phyloP scores from a whole-genome alignment of 2,113 vertebrate genomes.

The Alligator mississippiensis region DNA sequence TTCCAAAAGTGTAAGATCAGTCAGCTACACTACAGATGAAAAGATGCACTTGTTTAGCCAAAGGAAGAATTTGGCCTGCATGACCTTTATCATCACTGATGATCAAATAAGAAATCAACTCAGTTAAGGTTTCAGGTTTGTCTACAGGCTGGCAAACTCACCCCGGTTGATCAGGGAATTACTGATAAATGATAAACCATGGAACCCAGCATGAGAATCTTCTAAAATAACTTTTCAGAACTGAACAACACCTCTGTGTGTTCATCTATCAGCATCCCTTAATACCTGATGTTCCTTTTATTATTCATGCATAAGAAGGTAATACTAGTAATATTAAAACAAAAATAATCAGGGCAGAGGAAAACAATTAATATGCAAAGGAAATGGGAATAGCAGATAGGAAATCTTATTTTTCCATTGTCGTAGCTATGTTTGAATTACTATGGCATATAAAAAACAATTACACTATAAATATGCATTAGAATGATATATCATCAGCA shows the following conservation, averaged over 20 bases:
- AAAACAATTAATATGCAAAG: accelerated
- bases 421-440: neutral
- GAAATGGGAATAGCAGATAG: too few relatives aligned
- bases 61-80: neutral
- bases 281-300: accelerated
- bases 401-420: neutral
- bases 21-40: neutral
- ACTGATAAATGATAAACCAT: neutral
- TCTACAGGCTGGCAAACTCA: neutral
- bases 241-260: neutral
- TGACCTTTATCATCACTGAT: neutral
- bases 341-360: neutral
- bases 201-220: accelerated
- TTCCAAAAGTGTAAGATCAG: accelerated
- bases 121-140: neutral
- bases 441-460: neutral
- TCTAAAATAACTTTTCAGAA: neutral
- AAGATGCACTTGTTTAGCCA: accelerated
- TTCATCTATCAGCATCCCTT: neutral
- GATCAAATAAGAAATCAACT: neutral
- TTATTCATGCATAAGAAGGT: neutral
- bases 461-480: neutral
- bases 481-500: too few relatives aligned
- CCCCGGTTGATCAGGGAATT: neutral
- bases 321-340: neutral